Conservation (phyloP, 2,888 invertebrate genomes). For the Apotomis turbidana region DNA sequence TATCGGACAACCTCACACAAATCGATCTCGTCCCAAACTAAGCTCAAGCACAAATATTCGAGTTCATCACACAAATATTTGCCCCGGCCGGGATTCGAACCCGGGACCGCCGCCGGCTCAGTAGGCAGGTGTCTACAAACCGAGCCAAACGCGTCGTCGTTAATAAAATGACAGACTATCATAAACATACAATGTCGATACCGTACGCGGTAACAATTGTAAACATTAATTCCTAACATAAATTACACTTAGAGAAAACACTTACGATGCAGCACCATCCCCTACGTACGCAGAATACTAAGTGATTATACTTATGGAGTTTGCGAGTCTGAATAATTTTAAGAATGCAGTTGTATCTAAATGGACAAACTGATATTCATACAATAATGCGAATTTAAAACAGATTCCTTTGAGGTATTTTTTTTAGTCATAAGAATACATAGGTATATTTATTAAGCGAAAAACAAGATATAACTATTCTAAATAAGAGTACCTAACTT, state of each 20-base stretch:
- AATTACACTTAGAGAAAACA: slow-evolving; percentile 52
- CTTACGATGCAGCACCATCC: slow-evolving; percentile 51
- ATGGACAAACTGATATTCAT: neutral
- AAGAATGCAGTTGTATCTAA: slow-evolving; percentile 1
- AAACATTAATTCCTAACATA: slow-evolving; percentile 54
- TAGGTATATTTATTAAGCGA: too few relatives aligned
- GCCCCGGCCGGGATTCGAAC: too few relatives aligned
- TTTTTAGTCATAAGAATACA: too few relatives aligned
- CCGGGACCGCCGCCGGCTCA: too few relatives aligned
- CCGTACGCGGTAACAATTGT: slow-evolving; percentile 48
- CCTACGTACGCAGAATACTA: slow-evolving; percentile 49
- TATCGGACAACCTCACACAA: too few relatives aligned
- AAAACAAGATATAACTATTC: too few relatives aligned
- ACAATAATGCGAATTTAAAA: neutral
- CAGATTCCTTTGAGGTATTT: too few relatives aligned
- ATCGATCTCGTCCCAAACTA: too few relatives aligned
- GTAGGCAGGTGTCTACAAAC: too few relatives aligned
- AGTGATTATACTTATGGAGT: slow-evolving; percentile 37
- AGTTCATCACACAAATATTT: too few relatives aligned
- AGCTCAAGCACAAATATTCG: too few relatives aligned
- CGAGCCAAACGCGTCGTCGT: neutral
- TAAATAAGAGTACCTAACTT: too few relatives aligned
- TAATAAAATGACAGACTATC: neutral
- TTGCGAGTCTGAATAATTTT: neutral
- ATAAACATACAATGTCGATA: slow-evolving; percentile 48